phyloP scores from a whole-genome alignment of 2,888 invertebrate genomes.

The Pelosia muscerda region DNA sequence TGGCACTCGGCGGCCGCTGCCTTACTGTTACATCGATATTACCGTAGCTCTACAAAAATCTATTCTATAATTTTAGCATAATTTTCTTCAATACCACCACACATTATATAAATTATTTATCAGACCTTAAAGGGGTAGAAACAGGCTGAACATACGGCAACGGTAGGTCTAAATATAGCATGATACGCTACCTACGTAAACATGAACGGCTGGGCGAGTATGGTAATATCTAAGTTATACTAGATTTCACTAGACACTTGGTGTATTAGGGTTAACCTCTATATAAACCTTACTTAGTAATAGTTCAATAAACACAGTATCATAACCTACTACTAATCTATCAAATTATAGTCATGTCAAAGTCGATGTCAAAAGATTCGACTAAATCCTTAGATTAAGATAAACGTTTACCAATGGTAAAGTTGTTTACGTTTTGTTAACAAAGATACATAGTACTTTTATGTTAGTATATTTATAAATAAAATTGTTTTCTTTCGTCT shows the following conservation, averaged over 20 bases:
- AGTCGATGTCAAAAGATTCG: background rate
- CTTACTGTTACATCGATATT: too few species aligned
- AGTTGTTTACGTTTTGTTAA: background rate
- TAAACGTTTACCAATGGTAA: background rate
- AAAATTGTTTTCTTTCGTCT: too few species aligned
- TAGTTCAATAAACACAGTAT: too few species aligned
- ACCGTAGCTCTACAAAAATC: background rate
- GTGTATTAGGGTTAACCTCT: background rate
- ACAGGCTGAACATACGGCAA: constrained; percentile 35
- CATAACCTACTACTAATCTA: background rate
- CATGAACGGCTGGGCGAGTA: constrained; percentile 40
- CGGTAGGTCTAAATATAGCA: constrained; percentile 46
- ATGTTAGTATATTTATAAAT: too few species aligned
- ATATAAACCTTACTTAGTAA: background rate
- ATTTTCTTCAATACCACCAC: constrained; percentile 16
- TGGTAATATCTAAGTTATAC: constrained; percentile 47
- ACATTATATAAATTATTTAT: constrained; percentile 31
- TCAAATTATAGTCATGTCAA: background rate
- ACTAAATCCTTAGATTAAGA: background rate
- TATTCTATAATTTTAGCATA: background rate
- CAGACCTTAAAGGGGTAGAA: constrained; percentile 33
- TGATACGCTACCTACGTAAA: constrained; percentile 36
- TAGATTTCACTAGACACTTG: constrained; percentile 23
- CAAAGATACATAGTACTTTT: background rate
- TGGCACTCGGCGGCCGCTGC: too few species aligned